Evolutionary conservation across 2,888 invertebrate genomes (phyloP).

Genomic region (Pimpla rufipes): DNA sequence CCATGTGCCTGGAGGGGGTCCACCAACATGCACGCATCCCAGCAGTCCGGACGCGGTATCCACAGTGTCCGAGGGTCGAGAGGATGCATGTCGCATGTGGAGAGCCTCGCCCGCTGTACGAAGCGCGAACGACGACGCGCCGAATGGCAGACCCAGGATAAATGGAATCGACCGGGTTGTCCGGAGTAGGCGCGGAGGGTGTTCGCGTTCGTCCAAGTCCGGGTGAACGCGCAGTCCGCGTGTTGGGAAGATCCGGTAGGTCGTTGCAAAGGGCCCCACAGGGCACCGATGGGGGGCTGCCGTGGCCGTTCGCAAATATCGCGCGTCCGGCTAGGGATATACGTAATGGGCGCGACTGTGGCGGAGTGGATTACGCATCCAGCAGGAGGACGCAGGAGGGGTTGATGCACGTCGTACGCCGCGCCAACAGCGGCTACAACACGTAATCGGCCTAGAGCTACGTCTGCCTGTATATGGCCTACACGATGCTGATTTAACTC

Average conservation of each 20-base stretch:
- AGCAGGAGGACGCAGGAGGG: neutral
- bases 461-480: conserved; percentile 12
- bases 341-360: conserved; percentile 14
- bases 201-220: conserved; percentile 36
- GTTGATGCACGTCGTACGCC: conserved; percentile 12
- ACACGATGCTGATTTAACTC: conserved; percentile 34
- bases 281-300: conserved; percentile 36
- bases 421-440: conserved; percentile 8
- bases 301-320: conserved; percentile 62
- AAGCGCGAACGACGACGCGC: conserved; percentile 34
- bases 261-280: conserved; percentile 16
- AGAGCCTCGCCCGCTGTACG: conserved; percentile 8
- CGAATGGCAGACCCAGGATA: conserved; percentile 34
- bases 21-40: too few species aligned
- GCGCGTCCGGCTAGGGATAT: conserved; percentile 48
- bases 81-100: too few species aligned
- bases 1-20: conserved; percentile 22
- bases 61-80: too few species aligned
- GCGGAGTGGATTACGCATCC: neutral
- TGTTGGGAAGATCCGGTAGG: conserved; percentile 48
- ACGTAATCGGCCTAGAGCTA: conserved; percentile 27
- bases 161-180: conserved; percentile 57
- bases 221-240: conserved; percentile 37
- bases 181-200: conserved; percentile 17
- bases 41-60: too few species aligned